These are phyloP conservation scores for Spialia ferax DNA, from an alignment of 2,888 invertebrate species.

Conservation along the genomic window DNA sequence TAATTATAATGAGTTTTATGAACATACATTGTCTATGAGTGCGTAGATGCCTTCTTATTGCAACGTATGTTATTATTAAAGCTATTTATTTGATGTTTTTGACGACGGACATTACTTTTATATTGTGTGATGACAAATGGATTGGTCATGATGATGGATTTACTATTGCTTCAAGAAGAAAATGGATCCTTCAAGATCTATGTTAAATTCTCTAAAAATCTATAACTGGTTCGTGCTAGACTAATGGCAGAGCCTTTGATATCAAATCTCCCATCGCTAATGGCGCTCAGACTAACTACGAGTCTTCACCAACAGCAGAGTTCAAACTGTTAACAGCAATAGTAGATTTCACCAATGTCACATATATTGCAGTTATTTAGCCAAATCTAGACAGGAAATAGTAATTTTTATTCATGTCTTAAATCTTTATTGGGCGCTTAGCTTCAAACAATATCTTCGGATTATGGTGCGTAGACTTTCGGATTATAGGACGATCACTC, in stretches of 20 bases:
- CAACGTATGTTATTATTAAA: conserved; percentile 26
- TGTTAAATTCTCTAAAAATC: too few species aligned
- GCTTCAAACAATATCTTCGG: background rate
- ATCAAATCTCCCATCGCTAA: too few species aligned
- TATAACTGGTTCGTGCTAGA: too few species aligned
- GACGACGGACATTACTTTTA: conserved; percentile 28
- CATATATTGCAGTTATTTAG: background rate
- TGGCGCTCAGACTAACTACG: too few species aligned
- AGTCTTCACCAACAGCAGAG: too few species aligned
- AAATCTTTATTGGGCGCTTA: background rate
- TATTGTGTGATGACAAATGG: background rate
- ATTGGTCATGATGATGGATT: background rate
- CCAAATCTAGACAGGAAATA: background rate
- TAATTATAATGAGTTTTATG: conserved; percentile 50
- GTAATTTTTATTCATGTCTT: background rate
- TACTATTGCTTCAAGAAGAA: too few species aligned
- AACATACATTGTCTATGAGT: conserved; percentile 51
- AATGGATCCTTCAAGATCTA: too few species aligned
- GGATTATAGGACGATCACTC: too few species aligned
- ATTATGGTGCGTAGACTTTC: too few species aligned
- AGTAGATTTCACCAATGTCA: background rate
- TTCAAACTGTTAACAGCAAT: too few species aligned
- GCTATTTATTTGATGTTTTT: conserved; percentile 29
- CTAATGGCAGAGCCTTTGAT: too few species aligned
- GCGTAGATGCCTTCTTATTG: conserved; percentile 44